Percentiles rank a stretch among this genome's conserved stretches.
phyloP scores from a whole-genome alignment of 1,140 invertebrate genomes.

The Antheraea mylitta region DNA sequence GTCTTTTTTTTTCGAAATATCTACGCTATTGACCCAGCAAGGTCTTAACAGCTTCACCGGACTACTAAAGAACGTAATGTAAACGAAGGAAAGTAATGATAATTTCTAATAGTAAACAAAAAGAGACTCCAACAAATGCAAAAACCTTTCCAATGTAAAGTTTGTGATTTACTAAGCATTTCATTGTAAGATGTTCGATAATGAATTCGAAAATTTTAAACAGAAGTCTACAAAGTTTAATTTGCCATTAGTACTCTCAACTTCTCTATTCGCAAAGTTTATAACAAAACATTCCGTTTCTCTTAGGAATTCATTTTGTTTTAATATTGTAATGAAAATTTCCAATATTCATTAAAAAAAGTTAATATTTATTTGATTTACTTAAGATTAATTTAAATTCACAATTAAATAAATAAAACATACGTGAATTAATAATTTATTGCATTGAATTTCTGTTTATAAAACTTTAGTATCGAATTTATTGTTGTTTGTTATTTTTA shows the following conservation, averaged over 20 bases:
- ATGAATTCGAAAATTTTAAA: slow-evolving; percentile 1
- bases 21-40: too few relatives aligned
- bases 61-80: too few relatives aligned
- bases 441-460: neutral
- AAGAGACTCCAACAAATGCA: neutral
- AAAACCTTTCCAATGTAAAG: neutral
- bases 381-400: neutral
- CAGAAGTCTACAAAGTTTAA: neutral
- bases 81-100: neutral
- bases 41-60: too few relatives aligned
- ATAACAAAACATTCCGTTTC: neutral
- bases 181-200: neutral
- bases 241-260: slow-evolving; percentile 1
- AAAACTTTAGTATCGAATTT: neutral
- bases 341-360: neutral
- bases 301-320: neutral
- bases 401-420: neutral
- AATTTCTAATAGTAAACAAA: neutral
- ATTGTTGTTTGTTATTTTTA: slow-evolving; percentile 31
- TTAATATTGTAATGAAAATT: neutral
- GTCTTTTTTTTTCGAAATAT: too few relatives aligned
- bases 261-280: slow-evolving; percentile 1
- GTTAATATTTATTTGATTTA: neutral
- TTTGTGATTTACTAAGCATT: neutral
- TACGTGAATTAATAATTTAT: neutral